A percentile compares a stretch with the other conserved stretches of the same genome.
phyloP scores from a whole-genome alignment of 2,113 vertebrate species.

The Pristiophorus japonicus region DNA sequence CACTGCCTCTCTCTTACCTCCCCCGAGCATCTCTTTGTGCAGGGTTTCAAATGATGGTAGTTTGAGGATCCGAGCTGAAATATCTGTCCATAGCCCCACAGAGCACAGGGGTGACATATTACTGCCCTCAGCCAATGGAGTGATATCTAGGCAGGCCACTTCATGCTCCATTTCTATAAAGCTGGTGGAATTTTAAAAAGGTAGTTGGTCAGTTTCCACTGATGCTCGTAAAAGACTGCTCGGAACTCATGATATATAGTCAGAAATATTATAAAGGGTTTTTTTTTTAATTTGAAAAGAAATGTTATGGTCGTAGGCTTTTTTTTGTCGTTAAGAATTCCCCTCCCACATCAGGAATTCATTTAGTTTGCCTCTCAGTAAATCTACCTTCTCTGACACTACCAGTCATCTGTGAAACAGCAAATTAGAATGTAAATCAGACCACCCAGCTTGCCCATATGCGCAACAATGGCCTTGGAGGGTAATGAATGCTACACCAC shows the following conservation, averaged over 20 bases:
- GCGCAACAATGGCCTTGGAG: not conserved
- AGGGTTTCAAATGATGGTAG: constrained; percentile 86
- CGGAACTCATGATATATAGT: not conserved
- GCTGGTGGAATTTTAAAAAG: constrained; percentile 50
- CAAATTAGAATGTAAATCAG: not conserved
- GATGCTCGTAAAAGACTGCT: not conserved
- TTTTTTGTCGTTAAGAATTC: not conserved
- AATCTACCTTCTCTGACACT: not conserved
- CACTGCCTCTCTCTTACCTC: constrained; percentile 66
- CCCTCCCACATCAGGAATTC: not conserved
- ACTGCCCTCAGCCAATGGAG: constrained; percentile 75
- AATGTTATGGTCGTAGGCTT: not conserved
- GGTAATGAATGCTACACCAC: not conserved
- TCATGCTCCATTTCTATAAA: constrained; percentile 96
- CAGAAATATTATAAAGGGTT: not conserved
- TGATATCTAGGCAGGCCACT: constrained; percentile 96
- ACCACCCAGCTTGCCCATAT: not conserved
- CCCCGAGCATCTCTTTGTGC: constrained; percentile 98
- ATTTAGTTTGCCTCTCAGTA: not conserved
- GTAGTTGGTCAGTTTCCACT: not conserved
- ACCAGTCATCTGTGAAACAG: not conserved
- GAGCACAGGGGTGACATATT: constrained; percentile 86
- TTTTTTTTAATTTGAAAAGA: not conserved
- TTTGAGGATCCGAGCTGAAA: constrained; percentile 88
- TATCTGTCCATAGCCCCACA: constrained; percentile 96